Percentiles rank a stretch among this genome's conserved stretches.
Conservation (phyloP, 2,113 vertebrate genomes). For the Axis porcinus region DNA sequence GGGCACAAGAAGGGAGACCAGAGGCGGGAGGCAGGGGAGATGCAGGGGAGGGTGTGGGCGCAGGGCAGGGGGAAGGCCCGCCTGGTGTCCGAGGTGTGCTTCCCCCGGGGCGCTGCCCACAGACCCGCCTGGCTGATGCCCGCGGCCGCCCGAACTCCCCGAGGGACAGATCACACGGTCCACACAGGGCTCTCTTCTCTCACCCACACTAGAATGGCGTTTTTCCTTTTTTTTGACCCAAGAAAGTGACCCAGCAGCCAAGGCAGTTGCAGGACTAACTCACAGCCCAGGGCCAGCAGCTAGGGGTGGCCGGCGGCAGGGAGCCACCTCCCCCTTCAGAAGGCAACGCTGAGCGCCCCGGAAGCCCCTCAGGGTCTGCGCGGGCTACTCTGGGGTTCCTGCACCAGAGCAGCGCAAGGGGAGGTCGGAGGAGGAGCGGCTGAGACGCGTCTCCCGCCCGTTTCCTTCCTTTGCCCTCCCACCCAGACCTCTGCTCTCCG, state of each 20-base stretch:
- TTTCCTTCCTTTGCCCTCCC: background rate
- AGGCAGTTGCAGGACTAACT: rapidly evolving
- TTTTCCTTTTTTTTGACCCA: background rate
- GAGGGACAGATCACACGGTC: rapidly evolving
- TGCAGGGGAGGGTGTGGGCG: background rate
- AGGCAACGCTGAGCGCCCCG: rapidly evolving
- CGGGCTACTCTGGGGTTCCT: rapidly evolving
- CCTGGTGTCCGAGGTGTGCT: background rate
- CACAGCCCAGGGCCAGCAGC: too few relatives aligned
- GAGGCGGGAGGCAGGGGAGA: background rate
- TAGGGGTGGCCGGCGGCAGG: rapidly evolving
- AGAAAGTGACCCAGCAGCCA: background rate
- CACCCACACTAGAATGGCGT: rapidly evolving
- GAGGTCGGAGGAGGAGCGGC: rapidly evolving
- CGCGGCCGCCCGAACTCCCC: rapidly evolving
- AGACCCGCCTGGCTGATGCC: background rate
- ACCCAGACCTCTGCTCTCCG: rapidly evolving
- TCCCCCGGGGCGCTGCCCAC: background rate
- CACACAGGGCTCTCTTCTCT: rapidly evolving
- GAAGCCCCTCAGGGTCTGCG: background rate
- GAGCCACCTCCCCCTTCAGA: background rate
- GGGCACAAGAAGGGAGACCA: background rate
- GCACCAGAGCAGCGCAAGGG: rapidly evolving
- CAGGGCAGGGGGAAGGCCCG: background rate
- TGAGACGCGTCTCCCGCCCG: rapidly evolving